Base-by-base conservation (phyloP, 2,888 invertebrate species). In the Thalpophila matura region DNA sequence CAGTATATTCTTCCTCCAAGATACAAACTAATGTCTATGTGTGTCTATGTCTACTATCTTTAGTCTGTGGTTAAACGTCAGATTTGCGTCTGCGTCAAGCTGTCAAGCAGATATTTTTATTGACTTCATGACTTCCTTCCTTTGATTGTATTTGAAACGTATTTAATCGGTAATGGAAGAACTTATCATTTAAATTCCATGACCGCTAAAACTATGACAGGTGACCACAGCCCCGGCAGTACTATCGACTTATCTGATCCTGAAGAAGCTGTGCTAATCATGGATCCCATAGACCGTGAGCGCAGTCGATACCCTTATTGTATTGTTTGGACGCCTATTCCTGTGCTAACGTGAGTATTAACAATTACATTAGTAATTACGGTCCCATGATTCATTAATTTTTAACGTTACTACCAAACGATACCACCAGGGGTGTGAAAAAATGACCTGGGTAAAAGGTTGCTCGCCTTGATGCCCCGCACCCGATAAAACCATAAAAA, bases 291-390 rank as follows among this genome's bases (percentile, higher is more conserved):
- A 43, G 96, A 97, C 84, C 95, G 90, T 69, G 90, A 94, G 27
- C 91, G 95, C 37, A 95, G 95, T 81, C 95, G 97, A 83, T 99
- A 97, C 92, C 99, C 99, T 0, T 98, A 96, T 87, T 98, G 98
- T 84, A 97, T 99, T 61, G 99, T 99, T 3, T 99, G 99, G 99
- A 99, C 99, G 1, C 99, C 99, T 0, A 98, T 99, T 80, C 99
- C 99, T 2, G 92, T 99, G 50, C 83, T 99, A 79, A 98, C 99
- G 97, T 97, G 91, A 95, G 96, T 93, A 38, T 70, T 55, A 14
- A 42, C n/a, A 14, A 12, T 33, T 22, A 31, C 0, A 9, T 33
- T 27, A 45, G 2, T 22, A 14, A 46, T 14, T 7, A 22, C n/a
- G 2, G 6, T 12, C 1, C 5, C 14, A 24, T 10, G 3, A 6